Base-by-base conservation (phyloP, 2,888 invertebrate species). In the Choristoneura rosaceana region DNA sequence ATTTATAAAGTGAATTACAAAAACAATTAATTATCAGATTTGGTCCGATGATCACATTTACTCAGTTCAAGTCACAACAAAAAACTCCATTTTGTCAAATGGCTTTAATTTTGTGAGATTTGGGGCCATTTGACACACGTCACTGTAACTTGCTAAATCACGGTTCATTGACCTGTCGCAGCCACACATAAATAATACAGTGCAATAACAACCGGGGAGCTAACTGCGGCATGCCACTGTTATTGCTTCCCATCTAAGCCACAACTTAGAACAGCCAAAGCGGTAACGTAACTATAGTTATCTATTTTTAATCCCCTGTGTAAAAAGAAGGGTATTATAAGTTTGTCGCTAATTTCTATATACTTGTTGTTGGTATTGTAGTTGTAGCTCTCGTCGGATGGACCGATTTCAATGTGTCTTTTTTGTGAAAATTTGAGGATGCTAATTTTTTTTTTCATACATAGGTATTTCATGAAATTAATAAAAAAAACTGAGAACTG, bases 201-300 rank as follows among this genome's bases (percentile, higher is more conserved):
- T 60, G 74, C 71, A 74, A 75, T 75, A 75, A 75, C 75, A 74
- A 45, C 62, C 55, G 61, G 50, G 59, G 45, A 63, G 69, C 71
- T 69, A 64, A 71, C 68, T 69, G 76, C 67, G 76, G 76, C 74
- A 60, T 75, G 76, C 76, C 75, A 70, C 75, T 74, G 70, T 75
- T 75, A 76, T 74, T 76, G 70, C 74, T 71, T 47, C 67, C 55
- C 67, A 55, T 17, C 17, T 25, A 15, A 41, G 59, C 58, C 71
- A 55, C 71, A 71, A 45, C 71, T 71, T 71, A 67, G 33, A 62
- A 15, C 61, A n/a, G 62, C 62, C 1, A 9, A 45, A 38, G 38
- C 2, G 25, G 25, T 25, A 25, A 25, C 38, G 0, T 7, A 45
- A 25, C 43, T 4, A 12, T 60, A 10, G 41, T 38, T 34, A 14